These are phyloP conservation scores for Acanthiza pusilla DNA, from an alignment of 2,797 vertebrate genomes.

Conservation along the genomic window DNA sequence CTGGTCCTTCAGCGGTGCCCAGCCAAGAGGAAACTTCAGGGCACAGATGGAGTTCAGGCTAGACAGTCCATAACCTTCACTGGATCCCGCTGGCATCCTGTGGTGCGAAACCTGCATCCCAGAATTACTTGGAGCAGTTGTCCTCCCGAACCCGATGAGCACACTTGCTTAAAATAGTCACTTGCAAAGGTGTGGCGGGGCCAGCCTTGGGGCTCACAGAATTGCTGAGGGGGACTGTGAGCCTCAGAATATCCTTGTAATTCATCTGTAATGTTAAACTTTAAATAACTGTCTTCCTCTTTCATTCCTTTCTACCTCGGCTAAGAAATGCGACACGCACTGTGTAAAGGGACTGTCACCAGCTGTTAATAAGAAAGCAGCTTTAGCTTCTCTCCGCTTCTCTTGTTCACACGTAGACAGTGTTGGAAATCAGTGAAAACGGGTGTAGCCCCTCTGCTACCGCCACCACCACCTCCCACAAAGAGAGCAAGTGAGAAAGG, in stretches of 20 bases:
- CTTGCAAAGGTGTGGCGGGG: slow-evolving; percentile 56
- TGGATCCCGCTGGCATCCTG: slow-evolving; percentile 64
- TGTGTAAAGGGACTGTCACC: slow-evolving; percentile 60
- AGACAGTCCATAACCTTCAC: slow-evolving; percentile 67
- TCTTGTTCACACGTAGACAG: slow-evolving; percentile 57
- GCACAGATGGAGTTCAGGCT: slow-evolving; percentile 70
- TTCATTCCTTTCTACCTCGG: slow-evolving; percentile 60
- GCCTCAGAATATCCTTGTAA: slow-evolving; percentile 61
- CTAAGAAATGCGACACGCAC: slow-evolving; percentile 66
- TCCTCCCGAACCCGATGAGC: slow-evolving; percentile 52
- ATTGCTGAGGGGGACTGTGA: slow-evolving; percentile 45
- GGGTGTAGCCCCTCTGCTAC: slow-evolving; percentile 69
- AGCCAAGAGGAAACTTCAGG: slow-evolving; percentile 70
- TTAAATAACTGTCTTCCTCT: slow-evolving; percentile 54
- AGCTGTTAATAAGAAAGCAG: slow-evolving; percentile 77
- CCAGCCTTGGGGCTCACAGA: slow-evolving; percentile 29
- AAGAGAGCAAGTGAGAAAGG: slow-evolving; percentile 68
- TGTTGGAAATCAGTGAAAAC: slow-evolving; percentile 68
- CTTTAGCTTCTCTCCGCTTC: slow-evolving; percentile 45
- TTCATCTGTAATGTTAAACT: slow-evolving; percentile 60
- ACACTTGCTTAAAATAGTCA: slow-evolving; percentile 57
- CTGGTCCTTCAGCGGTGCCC: slow-evolving; percentile 66
- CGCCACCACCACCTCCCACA: slow-evolving; percentile 63
- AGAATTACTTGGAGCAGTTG: slow-evolving; percentile 64
- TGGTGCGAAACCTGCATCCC: slow-evolving; percentile 63